Evolutionary conservation across 1,140 invertebrate species (phyloP), one percentile per base, ranked within the genome.

Genomic region (Pseudomyrmex dendroicus): DNA sequence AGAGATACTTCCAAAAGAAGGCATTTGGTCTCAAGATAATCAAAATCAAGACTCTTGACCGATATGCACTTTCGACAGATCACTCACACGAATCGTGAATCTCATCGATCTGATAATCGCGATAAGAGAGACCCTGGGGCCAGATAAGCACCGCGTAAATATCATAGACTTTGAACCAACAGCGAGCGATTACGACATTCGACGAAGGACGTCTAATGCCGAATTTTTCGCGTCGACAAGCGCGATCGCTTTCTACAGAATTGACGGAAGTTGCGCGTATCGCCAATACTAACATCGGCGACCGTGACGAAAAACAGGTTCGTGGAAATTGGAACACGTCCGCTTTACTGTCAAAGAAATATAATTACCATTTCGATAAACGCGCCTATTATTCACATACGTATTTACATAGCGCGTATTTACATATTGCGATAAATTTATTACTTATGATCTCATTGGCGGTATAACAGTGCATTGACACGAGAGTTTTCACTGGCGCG

Each of bases 281-380:
- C 20, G 10, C 8, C 20, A 48, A 44, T 80, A 59, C 70, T 72
- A 80, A 50, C 17, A 48, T 20, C 54, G 54, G 48, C 35, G 52
- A 80, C 76, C 66, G 22, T 70, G 66, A 80, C 15, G 22, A 35
- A 59, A 66, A 80, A 80, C 76, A 70, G 66, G 76, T 80, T 80
- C 59, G 70, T 46, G 50, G 8, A 82, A 73, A 74, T 82, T 74
- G 59, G 78, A 82, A 46, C 76, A 54, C 66, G 76, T 59, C 66
- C 76, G 62, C 59, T 67, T 48, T 54, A 67, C 62, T 63, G n/a
- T 10, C 48, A 20, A 80, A 59, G 54, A 80, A 80, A 72, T 35
- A 35, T 80, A 80, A 80, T 56, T 72, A 80, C 10, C 13, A 35
- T 22, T 8, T 59, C 12, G 76, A 80, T 72, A 64, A 64, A 35